Base-by-base conservation (phyloP, 2,113 vertebrate genomes). In the Eulemur macaco region DNA sequence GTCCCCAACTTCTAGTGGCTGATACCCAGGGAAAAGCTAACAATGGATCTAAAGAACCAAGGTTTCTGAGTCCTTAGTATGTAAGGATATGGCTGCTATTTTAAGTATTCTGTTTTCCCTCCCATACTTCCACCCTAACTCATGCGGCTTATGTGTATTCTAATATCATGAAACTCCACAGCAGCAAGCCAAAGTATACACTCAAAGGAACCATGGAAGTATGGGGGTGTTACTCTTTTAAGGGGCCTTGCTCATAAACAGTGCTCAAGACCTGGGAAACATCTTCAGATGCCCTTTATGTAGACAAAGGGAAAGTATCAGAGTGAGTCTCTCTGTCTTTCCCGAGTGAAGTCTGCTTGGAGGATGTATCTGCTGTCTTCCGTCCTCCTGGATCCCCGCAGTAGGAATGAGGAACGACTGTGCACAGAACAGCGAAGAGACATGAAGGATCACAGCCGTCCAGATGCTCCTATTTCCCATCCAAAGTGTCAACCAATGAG, bases 21-120 rank as follows among this genome's bases (percentile, higher is more conserved):
- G 37, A 66, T 29, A 78, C 15, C 15, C n/a, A 87, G 52, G 27
- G 42, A 77, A 69, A 95, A 82, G 80, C 45, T 74, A 85, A 73
- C 27, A 21, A 63, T 50, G 31, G 66, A 21, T 78, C 21, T 4
- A 63, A 90, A 21, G 37, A 56, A 68, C 37, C 64, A 50, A 37
- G 14, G 1, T 69, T 74, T 92, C 81, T 96, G 39, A 85, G 45
- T 73, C 91, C 50, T 58, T 66, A 13, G 54, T 29, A 42, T 81
- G 27, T 58, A 94, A 76, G 27, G 15, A 82, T 66, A 73, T 31
- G 17, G 14, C 39, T 52, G 23, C 58, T 68, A 78, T 86, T 89
- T 93, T 87, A 54, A 92, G 31, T 64, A 39, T 76, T 91, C 42
- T 95, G 34, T 83, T 95, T 92, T 66, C 34, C n/a, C 37, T 76